Evolutionary conservation across 2,797 vertebrate genomes (phyloP), one percentile per base, ranked within the genome.

Genomic region (Pitangus sulphuratus): DNA sequence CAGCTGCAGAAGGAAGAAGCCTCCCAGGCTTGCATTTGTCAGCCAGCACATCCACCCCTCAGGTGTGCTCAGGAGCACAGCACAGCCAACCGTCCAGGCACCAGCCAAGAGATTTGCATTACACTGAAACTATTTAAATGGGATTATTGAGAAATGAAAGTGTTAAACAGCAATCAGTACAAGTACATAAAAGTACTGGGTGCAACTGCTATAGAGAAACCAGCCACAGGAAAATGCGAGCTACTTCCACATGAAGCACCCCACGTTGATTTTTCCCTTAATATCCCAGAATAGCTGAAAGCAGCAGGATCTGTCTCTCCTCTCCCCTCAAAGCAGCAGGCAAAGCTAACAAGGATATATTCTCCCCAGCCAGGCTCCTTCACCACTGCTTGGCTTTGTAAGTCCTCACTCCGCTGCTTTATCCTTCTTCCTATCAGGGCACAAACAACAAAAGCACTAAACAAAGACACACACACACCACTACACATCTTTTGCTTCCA

Each of bases 11-110:
- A 87, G 53, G 21, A 80, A 92, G 20, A 33, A 84, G 69, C 69
- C 87, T 88, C 79, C 62, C 15, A 45, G 87, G 69, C 40, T 0
- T 12, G 47, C 26, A 42, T 81, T 91, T 72, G 50, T 61, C 72
- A 92, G 78, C 37, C 84, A 83, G 57, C 58, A n/a, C 0, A 39
- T 7, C 18, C 45, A 80, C 1, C 79, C 68, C 78, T 78, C 47
- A 80, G 96, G 95, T 92, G 69, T 24, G 51, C 71, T 72, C 39
- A 64, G 71, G 14, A 74, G 53, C 53, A 30, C 53, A 42, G 60
- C 66, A 51, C 12, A 74, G n/a, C 35, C 71, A 68, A 25, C 28
- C 24, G 54, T 42, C 39, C 58, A 47, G 56, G 47, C 37, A 18
- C 16, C 10, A 51, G 42, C 76, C 33, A 69, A 70, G 28, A 45